Evolutionary conservation across 2,797 vertebrate species (phyloP).

Genomic region (Pantherophis alleghaniensis): DNA sequence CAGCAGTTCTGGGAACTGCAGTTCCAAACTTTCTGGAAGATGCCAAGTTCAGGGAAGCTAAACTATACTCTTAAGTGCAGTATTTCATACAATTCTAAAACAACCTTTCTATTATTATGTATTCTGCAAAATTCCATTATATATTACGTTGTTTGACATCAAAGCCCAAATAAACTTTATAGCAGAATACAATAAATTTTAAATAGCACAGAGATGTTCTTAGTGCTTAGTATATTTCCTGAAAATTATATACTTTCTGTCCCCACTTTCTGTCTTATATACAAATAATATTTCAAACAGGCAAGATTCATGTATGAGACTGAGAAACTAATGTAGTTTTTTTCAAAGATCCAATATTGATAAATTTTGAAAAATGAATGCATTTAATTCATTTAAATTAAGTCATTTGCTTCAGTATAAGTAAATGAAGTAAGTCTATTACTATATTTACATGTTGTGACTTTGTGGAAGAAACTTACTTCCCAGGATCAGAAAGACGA

Average conservation of each 20-base stretch:
- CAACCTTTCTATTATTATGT: constrained; percentile 42
- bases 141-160: constrained; percentile 32
- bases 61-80: constrained; percentile 29
- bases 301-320: constrained; percentile 49
- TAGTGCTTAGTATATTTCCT: background rate
- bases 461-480: constrained; percentile 20
- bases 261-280: constrained; percentile 19
- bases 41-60: background rate
- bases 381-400: constrained; percentile 4
- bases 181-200: constrained; percentile 1
- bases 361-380: constrained; percentile 7
- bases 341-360: constrained; percentile 14
- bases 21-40: background rate
- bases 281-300: constrained; percentile 37
- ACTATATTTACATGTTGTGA: background rate
- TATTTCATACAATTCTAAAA: constrained; percentile 53
- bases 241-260: background rate
- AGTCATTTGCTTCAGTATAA: constrained; percentile 25
- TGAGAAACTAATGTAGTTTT: constrained; percentile 25
- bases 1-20: background rate
- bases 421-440: constrained; percentile 28
- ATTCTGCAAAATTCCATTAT: constrained; percentile 40
- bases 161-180: constrained; percentile 26
- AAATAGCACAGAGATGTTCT: background rate
- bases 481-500: constrained; percentile 38